Evolutionary conservation across 2,888 invertebrate genomes (phyloP), one percentile per base, ranked within the genome.

Genomic region (Capitulum mitella): DNA sequence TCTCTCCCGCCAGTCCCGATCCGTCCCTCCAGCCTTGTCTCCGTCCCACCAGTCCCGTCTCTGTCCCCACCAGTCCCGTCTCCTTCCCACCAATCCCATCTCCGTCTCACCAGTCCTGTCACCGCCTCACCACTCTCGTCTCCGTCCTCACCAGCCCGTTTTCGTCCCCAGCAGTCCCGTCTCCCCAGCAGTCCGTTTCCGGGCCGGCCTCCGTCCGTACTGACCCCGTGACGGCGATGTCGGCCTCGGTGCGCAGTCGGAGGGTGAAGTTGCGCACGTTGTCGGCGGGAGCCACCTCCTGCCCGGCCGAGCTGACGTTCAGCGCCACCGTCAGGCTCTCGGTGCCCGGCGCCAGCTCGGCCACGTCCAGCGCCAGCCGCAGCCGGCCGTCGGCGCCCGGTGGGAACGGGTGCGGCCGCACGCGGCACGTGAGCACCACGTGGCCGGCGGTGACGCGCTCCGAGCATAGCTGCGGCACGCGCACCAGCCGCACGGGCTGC

Each of bases 351-450:
- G 16, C 29, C 46, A 76, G 43, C 29, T 76, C 16, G 46, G 3
- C 19, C 1, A 76, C 46, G 76, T 16, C 32, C 14, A 76, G 76
- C 32, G 29, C 29, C 29, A 76, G 76, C 46, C 46, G 46, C 32
- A 76, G 76, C 46, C 43, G 76, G 46, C 46, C 76, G 12, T 29
- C 46, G 32, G 29, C 76, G 29, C 46, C 76, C 6, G 46, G 16
- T 16, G 76, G 43, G 46, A 76, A 48, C 76, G 76, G 76, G 76
- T 76, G 76, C 43, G 76, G 76, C 29, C 46, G 76, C 14, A 76
- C 29, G 46, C 46, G 76, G 10, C 76, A 76, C 29, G 76, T 46
- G 16, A 76, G 48, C 29, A 46, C 29, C 46, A 76, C 76, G 76
- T 32, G 46, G 32, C 14, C 46, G 29, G 43, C 46, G 29, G 16